Evolutionary conservation across 1,140 invertebrate species (phyloP).

Genomic region (Drosophila busckii): DNA sequence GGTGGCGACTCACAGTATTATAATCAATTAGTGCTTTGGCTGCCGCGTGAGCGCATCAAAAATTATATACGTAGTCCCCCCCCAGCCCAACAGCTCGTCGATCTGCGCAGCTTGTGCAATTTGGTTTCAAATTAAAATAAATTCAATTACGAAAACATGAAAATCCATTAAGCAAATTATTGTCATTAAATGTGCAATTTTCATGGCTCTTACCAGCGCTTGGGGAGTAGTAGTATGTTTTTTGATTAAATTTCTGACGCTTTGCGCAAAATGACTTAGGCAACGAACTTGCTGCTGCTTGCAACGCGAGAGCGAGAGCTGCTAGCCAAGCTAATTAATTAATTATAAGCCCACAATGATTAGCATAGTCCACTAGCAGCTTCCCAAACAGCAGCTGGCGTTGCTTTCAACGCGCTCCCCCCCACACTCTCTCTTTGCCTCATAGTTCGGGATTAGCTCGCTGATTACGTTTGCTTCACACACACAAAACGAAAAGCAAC

Average conservation of each 20-base stretch:
- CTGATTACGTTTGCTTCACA: conserved; percentile 22
- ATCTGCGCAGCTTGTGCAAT: conserved; percentile 45
- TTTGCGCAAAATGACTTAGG: conserved; percentile 64
- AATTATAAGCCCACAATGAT: conserved; percentile 68
- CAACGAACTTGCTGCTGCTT: conserved; percentile 49
- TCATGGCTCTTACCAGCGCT: conserved; percentile 44
- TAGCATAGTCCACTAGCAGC: conserved; percentile 50
- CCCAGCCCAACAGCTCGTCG: not conserved
- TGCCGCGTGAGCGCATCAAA: conserved; percentile 75
- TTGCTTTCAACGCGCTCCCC: conserved; percentile 32
- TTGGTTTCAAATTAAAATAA: conserved; percentile 77
- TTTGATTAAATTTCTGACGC: conserved; percentile 74
- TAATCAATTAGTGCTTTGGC: conserved; percentile 76
- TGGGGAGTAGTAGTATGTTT: conserved; percentile 40
- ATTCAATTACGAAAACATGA: conserved; percentile 77
- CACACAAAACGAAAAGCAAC: not conserved
- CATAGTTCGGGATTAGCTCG: conserved; percentile 27
- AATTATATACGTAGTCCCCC: conserved; percentile 49
- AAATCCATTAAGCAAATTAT: conserved; percentile 76
- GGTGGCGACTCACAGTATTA: conserved; percentile 77
- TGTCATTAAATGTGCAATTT: conserved; percentile 74
- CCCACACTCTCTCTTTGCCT: conserved; percentile 1
- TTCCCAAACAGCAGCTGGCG: conserved; percentile 26
- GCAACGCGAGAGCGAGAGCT: not conserved
- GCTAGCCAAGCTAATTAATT: conserved; percentile 57